Evolutionary conservation across 2,888 invertebrate species (phyloP).

Genomic region (Congeria kusceri): DNA sequence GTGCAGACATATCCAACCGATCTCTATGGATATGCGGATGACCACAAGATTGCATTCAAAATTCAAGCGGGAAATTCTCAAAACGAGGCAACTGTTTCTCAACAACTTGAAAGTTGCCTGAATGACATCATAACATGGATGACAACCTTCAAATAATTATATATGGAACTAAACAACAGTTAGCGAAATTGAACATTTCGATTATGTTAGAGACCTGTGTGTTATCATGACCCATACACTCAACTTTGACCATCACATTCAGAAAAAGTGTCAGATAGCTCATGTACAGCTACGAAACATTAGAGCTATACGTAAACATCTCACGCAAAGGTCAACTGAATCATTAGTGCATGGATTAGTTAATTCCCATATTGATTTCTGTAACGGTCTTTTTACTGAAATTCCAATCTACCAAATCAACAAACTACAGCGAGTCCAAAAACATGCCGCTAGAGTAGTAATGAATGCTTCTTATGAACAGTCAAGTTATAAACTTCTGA

Average conservation of each 20-base stretch:
- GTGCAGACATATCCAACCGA: too few species aligned
- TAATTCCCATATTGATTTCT: conserved; percentile 32
- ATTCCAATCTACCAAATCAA: conserved; percentile 18
- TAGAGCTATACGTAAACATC: conserved; percentile 29
- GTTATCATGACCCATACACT: conserved; percentile 33
- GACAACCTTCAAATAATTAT: conserved; percentile 33
- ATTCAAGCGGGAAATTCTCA: too few species aligned
- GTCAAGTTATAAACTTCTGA: conserved; percentile 4
- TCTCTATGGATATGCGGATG: too few species aligned
- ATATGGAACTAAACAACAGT: conserved; percentile 44
- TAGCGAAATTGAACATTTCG: conserved; percentile 37
- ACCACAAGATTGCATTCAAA: too few species aligned
- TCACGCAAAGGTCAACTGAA: conserved; percentile 27
- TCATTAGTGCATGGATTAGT: conserved; percentile 26
- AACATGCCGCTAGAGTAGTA: conserved; percentile 6
- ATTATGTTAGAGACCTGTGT: conserved; percentile 37
- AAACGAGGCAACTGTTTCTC: too few species aligned
- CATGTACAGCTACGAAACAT: conserved; percentile 38
- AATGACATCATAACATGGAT: conserved; percentile 44
- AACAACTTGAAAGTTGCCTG: conserved; percentile 46
- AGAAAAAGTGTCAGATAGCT: conserved; percentile 41
- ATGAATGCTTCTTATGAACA: conserved; percentile 5
- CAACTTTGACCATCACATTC: conserved; percentile 28
- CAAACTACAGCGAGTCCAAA: not conserved
- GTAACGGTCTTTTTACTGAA: conserved; percentile 30